A percentile compares a stretch with the other conserved stretches of the same genome.
These are phyloP conservation scores for Drosophila tripunctata DNA, from an alignment of 2,888 invertebrate species.

Conservation along the genomic window DNA sequence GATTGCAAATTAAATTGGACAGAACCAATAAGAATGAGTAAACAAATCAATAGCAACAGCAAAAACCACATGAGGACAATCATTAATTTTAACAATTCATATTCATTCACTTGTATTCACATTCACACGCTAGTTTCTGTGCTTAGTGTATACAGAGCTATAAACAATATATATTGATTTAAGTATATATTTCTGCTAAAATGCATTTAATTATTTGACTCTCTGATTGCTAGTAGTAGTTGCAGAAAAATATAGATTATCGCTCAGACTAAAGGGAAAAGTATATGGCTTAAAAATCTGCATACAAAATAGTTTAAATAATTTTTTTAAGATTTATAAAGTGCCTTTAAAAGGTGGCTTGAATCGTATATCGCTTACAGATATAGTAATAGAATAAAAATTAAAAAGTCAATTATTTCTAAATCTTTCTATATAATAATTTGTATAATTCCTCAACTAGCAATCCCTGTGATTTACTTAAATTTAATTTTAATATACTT, in stretches of 20 bases:
- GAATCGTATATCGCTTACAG: no score
- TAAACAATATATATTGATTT: constrained; percentile 22
- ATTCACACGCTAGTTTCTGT: constrained; percentile 6
- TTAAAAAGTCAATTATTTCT: no score
- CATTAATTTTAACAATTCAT: constrained; percentile 64
- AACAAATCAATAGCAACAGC: constrained; percentile 9
- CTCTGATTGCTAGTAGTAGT: constrained; percentile 2
- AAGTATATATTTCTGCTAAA: constrained; percentile 20
- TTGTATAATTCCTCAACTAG: no score
- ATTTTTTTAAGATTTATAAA: no score
- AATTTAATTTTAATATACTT: no score
- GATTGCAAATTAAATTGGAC: constrained; percentile 71
- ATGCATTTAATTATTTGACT: constrained; percentile 19
- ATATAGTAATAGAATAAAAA: no score
- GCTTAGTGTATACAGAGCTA: background rate
- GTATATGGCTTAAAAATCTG: no score
- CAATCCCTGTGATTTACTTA: no score
- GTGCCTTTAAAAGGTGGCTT: no score
- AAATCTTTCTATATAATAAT: no score
- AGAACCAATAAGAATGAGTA: constrained; percentile 40
- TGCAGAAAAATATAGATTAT: no score
- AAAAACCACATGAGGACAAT: constrained; percentile 6
- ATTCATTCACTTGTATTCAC: constrained; percentile 55
- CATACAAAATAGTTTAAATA: no score
- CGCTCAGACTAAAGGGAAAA: constrained; percentile 10